Percentiles rank a stretch among this genome's conserved stretches.
phyloP scores from a whole-genome alignment of 2,888 invertebrate genomes.

The Microplitis deprimator region DNA sequence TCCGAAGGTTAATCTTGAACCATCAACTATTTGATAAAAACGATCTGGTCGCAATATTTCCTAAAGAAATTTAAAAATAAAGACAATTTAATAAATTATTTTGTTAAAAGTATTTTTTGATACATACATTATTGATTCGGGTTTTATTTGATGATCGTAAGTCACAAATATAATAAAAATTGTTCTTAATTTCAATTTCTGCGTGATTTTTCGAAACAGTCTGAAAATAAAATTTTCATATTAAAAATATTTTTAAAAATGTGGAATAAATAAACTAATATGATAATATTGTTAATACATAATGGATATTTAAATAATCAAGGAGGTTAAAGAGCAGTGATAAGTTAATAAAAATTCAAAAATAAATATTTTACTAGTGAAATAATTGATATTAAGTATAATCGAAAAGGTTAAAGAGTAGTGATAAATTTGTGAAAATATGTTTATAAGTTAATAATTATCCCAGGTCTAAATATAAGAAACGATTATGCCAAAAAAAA shows the following conservation, averaged over 20 bases:
- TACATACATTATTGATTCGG: constrained; percentile 70
- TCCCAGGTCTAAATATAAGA: background rate
- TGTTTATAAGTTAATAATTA: background rate
- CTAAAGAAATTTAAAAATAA: constrained; percentile 53
- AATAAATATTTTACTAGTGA: background rate
- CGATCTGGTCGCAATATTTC: constrained; percentile 57
- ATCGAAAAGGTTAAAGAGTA: constrained; percentile 3
- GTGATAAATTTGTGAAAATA: background rate
- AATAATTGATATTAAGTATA: background rate
- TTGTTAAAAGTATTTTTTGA: constrained; percentile 29
- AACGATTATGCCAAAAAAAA: background rate
- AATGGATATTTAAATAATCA: background rate
- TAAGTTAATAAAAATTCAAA: background rate
- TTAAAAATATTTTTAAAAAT: constrained; percentile 19
- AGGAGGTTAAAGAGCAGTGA: background rate
- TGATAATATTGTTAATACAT: background rate
- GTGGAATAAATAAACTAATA: constrained; percentile 11
- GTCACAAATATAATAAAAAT: constrained; percentile 71
- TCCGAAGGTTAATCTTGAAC: constrained; percentile 61
- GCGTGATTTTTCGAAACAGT: constrained; percentile 73
- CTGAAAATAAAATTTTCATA: constrained; percentile 59
- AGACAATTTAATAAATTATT: constrained; percentile 15
- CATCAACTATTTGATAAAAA: constrained; percentile 62
- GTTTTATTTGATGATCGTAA: constrained; percentile 73
- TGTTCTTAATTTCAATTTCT: constrained; percentile 70